Percentiles rank a stretch among this genome's conserved stretches.
Evolutionary conservation across 92 coral and sea anemone species (phyloP).

Genomic region (Porites divaricata): DNA sequence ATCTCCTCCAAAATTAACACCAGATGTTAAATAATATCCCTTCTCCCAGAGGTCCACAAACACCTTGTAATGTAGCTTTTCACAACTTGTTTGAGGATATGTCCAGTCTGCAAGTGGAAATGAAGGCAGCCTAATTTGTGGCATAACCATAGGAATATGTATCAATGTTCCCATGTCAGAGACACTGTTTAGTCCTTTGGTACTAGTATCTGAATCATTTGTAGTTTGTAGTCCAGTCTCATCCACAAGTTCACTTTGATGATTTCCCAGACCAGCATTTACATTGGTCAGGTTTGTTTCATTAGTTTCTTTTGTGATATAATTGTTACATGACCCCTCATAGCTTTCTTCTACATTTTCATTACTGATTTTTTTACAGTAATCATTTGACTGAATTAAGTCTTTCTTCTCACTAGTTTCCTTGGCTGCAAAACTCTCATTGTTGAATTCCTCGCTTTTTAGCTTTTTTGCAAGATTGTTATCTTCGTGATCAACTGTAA

Average conservation of each 20-base stretch:
- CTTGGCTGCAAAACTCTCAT: neutral
- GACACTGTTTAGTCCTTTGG: neutral
- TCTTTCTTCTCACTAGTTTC: neutral
- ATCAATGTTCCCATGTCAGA: conserved; percentile 55
- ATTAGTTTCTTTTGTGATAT: neutral
- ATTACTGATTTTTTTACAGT: neutral
- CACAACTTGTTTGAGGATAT: conserved; percentile 72
- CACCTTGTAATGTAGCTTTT: conserved; percentile 70
- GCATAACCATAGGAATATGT: conserved; percentile 75
- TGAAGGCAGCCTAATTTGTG: conserved; percentile 21
- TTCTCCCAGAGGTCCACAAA: conserved; percentile 89
- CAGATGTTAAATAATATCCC: conserved; percentile 87
- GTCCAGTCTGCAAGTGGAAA: conserved; percentile 59
- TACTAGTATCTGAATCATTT: neutral
- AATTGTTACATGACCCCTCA: neutral
- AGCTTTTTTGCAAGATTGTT: conserved; percentile 12
- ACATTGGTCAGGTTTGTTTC: neutral
- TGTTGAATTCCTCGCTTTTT: neutral
- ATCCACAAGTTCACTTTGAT: neutral
- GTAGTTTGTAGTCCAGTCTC: neutral
- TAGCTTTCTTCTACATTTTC: no score
- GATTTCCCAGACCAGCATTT: neutral
- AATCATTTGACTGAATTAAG: neutral
- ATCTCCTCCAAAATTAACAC: conserved; percentile 94
- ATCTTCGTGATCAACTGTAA: neutral